Conservation (phyloP, 2,888 invertebrate genomes). For the Sinelater perroti region DNA sequence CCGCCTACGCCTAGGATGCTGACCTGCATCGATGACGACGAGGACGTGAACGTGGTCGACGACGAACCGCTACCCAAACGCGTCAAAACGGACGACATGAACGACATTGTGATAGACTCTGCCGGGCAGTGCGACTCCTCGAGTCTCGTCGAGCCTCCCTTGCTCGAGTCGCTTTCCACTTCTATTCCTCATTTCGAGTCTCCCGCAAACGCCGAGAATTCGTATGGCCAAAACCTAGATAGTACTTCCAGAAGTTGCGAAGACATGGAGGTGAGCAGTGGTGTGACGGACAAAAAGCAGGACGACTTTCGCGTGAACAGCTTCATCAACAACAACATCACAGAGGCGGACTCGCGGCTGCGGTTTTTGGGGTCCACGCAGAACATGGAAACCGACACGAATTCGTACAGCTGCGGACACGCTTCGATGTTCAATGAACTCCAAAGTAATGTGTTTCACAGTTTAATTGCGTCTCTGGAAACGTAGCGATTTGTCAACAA, state of each 20-base stretch:
- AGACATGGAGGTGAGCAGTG: slow-evolving; percentile 24
- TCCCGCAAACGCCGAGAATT: slow-evolving; percentile 19
- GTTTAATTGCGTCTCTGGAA: slow-evolving; percentile 68
- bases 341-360: slow-evolving; percentile 40
- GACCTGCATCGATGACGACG: slow-evolving; percentile 73
- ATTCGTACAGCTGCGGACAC: slow-evolving; percentile 68
- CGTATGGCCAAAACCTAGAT: slow-evolving; percentile 31
- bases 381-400: slow-evolving; percentile 43
- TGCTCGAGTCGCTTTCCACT: slow-evolving; percentile 26
- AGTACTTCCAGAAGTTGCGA: slow-evolving; percentile 28
- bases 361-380: slow-evolving; percentile 41
- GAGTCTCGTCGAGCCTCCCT: slow-evolving; percentile 9
- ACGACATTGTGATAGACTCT: slow-evolving; percentile 31
- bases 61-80: slow-evolving; percentile 56
- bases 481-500: slow-evolving; percentile 56
- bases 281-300: slow-evolving; percentile 33
- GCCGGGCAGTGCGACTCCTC: slow-evolving; percentile 18
- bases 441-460: slow-evolving; percentile 68
- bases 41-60: slow-evolving; percentile 61
- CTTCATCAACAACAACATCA: slow-evolving; percentile 52
- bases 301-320: slow-evolving; percentile 46
- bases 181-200: slow-evolving; percentile 32
- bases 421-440: slow-evolving; percentile 72
- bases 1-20: slow-evolving; percentile 74
- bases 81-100: slow-evolving; percentile 52